Evolutionary conservation across 2,888 invertebrate species (phyloP).

Genomic region (Pomacea canaliculata): DNA sequence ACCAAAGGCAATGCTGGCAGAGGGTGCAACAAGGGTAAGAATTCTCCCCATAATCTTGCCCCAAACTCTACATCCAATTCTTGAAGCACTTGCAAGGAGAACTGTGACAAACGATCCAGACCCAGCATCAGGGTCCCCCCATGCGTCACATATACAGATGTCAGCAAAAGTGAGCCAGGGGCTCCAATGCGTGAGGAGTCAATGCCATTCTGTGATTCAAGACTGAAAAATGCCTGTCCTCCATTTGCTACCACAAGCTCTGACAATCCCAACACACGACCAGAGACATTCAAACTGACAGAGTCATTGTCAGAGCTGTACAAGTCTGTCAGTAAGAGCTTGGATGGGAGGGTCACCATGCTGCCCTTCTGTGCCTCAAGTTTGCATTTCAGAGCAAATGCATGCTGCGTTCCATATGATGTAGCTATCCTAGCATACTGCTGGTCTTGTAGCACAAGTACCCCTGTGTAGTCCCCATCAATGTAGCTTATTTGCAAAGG

Average conservation of each 20-base stretch:
- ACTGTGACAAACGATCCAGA: constrained; percentile 32
- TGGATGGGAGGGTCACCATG: constrained; percentile 39
- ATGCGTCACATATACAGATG: constrained; percentile 43
- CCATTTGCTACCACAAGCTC: constrained; percentile 49
- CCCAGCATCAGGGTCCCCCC: constrained; percentile 44
- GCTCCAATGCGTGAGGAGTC: constrained; percentile 27
- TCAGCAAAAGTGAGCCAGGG: constrained; percentile 41
- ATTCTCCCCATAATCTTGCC: constrained; percentile 38
- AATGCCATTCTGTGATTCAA: constrained; percentile 39
- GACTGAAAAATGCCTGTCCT: constrained; percentile 39
- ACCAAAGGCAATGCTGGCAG: constrained; percentile 42
- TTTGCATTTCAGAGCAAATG: constrained; percentile 46
- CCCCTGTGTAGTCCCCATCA: constrained; percentile 46
- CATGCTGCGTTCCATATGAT: constrained; percentile 45
- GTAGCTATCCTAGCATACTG: constrained; percentile 46
- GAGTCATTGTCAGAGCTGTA: constrained; percentile 27
- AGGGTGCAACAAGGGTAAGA: constrained; percentile 37
- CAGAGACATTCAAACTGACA: constrained; percentile 43
- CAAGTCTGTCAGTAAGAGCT: constrained; percentile 44
- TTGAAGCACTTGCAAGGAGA: constrained; percentile 37
- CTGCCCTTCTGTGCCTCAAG: constrained; percentile 37
- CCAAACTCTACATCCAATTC: constrained; percentile 45
- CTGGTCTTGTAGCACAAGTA: constrained; percentile 30
- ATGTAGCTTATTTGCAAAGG: constrained; percentile 36
- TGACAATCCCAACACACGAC: constrained; percentile 40